These are phyloP conservation scores for Desoria tigrina DNA, from an alignment of 2,888 invertebrate species.

Conservation along the genomic window DNA sequence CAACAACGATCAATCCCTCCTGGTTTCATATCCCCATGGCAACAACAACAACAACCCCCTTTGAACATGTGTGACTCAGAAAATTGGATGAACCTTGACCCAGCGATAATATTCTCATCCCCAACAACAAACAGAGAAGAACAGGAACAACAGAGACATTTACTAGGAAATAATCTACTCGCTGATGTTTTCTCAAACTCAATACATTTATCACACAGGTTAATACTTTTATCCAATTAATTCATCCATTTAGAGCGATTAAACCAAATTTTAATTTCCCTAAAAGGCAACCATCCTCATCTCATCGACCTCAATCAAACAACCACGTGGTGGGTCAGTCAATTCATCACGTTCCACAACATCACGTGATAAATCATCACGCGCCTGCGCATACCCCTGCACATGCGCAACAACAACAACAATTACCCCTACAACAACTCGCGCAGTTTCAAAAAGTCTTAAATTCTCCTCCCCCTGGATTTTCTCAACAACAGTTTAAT, in stretches of 20 bases:
- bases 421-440: background rate
- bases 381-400: too few relatives aligned
- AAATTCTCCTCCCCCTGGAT: background rate
- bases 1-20: too few relatives aligned
- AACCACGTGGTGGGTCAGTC: background rate
- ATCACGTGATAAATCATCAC: slow-evolving; percentile 8
- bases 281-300: too few relatives aligned
- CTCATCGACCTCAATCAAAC: background rate
- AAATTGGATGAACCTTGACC: slow-evolving; percentile 91
- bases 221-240: background rate
- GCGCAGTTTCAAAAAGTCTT: background rate
- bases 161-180: slow-evolving; percentile 7
- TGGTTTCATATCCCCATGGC: slow-evolving; percentile 15
- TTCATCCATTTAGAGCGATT: too few relatives aligned
- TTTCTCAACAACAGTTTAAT: slow-evolving; percentile 1
- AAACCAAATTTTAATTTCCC: too few relatives aligned
- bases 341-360: slow-evolving; percentile 17
- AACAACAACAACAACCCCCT: slow-evolving; percentile 39
- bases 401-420: slow-evolving; percentile 20
- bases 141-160: slow-evolving; percentile 9
- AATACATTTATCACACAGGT: too few relatives aligned
- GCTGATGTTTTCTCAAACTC: slow-evolving; percentile 10
- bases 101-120: slow-evolving; percentile 72
- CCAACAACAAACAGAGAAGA: slow-evolving; percentile 3
- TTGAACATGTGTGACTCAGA: slow-evolving; percentile 54